These are phyloP conservation scores for Notolabrus celidotus DNA, from an alignment of 2,797 vertebrate species.

Conservation along the genomic window DNA sequence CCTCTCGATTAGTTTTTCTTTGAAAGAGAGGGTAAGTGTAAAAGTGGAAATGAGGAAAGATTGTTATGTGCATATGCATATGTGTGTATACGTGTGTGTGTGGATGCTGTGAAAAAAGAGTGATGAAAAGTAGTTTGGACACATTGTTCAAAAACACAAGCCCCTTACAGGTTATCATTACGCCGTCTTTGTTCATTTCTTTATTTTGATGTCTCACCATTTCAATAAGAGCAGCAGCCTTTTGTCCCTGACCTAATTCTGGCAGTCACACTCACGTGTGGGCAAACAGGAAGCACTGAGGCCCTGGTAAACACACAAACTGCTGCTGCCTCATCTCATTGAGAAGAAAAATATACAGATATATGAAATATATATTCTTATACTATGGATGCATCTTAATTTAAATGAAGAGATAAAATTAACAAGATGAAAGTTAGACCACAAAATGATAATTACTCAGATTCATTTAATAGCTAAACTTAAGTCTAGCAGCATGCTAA, in stretches of 20 bases:
- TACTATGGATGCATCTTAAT: too few species aligned
- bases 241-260: slow-evolving; percentile 89
- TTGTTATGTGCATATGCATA: slow-evolving; percentile 47
- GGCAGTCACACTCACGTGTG: slow-evolving; percentile 76
- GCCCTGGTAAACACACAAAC: slow-evolving; percentile 32
- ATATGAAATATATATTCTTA: not conserved
- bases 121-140: slow-evolving; percentile 75
- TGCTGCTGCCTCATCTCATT: slow-evolving; percentile 5
- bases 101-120: slow-evolving; percentile 28
- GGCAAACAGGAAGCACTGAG: slow-evolving; percentile 49
- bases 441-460: too few species aligned
- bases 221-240: slow-evolving; percentile 74
- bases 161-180: slow-evolving; percentile 77
- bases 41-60: slow-evolving; percentile 60
- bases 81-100: slow-evolving; percentile 30
- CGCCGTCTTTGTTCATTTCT: slow-evolving; percentile 74
- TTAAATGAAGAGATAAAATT: too few species aligned
- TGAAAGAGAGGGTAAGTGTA: slow-evolving; percentile 63
- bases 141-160: slow-evolving; percentile 78
- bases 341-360: slow-evolving; percentile 1
- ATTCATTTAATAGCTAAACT: too few species aligned
- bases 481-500: too few species aligned
- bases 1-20: slow-evolving; percentile 60
- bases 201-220: slow-evolving; percentile 78
- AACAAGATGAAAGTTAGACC: too few species aligned